A percentile compares a stretch with the other conserved stretches of the same genome.
Conservation (phyloP, 2,113 vertebrate genomes). For the Pica pica region DNA sequence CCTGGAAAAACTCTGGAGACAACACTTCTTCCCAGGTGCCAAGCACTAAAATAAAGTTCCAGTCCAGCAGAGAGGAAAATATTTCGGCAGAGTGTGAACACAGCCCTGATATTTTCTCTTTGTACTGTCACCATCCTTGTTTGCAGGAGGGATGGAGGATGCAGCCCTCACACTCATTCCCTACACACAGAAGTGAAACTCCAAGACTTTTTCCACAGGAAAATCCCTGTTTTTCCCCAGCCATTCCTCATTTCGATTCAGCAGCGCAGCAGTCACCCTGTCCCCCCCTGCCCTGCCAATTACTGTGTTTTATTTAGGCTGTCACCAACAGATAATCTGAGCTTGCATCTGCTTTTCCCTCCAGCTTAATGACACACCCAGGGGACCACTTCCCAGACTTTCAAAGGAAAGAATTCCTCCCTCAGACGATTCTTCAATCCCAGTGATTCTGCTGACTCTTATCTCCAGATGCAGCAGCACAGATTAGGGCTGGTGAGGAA, state of each 20-base stretch:
- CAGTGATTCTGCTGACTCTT: background rate
- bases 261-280: background rate
- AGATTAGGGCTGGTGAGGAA: background rate
- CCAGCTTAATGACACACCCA: background rate
- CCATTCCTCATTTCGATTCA: background rate
- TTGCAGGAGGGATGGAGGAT: background rate
- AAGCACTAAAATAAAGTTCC: background rate
- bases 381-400: background rate
- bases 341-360: background rate
- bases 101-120: accelerated
- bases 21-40: background rate
- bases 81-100: accelerated
- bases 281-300: background rate
- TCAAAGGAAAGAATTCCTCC: background rate
- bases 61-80: no score
- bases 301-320: background rate
- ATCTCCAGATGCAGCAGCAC: background rate
- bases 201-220: background rate
- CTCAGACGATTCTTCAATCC: background rate
- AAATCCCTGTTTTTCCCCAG: background rate
- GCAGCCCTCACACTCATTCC: background rate
- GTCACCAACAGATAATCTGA: background rate
- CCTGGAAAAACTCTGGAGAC: background rate
- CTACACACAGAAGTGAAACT: background rate
- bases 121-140: accelerated